Conservation (phyloP, 2,797 vertebrate species). For the Florisuga fusca region DNA sequence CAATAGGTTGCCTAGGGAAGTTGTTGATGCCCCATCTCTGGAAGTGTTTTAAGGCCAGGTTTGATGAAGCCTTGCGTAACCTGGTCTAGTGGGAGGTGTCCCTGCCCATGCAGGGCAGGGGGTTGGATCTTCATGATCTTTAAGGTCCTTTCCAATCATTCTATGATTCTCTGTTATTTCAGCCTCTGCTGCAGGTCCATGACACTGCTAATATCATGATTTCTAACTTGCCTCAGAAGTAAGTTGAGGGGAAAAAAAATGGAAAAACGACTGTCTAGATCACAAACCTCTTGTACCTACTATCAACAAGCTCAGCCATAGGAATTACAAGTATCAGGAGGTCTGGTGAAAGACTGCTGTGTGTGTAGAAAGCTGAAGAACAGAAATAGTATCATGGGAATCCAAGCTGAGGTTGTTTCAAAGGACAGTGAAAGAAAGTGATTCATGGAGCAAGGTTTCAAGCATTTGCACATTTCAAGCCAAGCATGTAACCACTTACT, state of each 20-base stretch:
- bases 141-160: too few species aligned
- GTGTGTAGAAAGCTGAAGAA: background rate
- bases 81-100: too few species aligned
- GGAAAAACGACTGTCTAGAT: background rate
- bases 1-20: too few species aligned
- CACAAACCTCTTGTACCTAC: background rate
- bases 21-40: too few species aligned
- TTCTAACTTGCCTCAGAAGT: background rate
- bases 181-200: background rate
- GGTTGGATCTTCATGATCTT: too few species aligned
- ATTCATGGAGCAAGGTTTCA: background rate
- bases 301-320: background rate
- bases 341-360: background rate
- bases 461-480: background rate
- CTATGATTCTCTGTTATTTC: background rate
- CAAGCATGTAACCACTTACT: background rate
- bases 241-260: background rate
- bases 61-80: too few species aligned
- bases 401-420: conserved; percentile 18
- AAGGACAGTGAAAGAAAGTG: background rate
- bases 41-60: too few species aligned
- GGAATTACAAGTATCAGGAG: background rate
- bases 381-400: conserved; percentile 21
- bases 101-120: too few species aligned
- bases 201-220: background rate